Conservation (phyloP, 2,888 invertebrate genomes). For the Agrochola lota region DNA sequence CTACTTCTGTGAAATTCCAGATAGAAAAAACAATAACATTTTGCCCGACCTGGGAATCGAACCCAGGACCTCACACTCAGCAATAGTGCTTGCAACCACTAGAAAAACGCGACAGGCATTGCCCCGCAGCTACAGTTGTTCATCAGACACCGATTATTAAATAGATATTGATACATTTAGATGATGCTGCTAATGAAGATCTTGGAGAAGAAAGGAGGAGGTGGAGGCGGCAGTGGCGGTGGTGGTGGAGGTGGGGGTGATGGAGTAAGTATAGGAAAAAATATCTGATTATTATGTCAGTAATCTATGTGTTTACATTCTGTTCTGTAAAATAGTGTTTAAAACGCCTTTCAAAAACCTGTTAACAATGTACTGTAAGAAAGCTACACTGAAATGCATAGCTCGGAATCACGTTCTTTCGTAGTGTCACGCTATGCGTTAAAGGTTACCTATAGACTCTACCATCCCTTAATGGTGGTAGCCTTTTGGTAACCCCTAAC, state of each 20-base stretch:
- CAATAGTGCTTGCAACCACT: too few species aligned
- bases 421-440: too few species aligned
- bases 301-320: not conserved
- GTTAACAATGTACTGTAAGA: not conserved
- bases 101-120: too few species aligned
- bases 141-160: too few species aligned
- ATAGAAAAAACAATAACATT: too few species aligned
- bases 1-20: too few species aligned
- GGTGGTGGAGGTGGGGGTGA: slow-evolving; percentile 77
- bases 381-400: not conserved
- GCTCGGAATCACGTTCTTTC: not conserved
- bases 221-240: slow-evolving; percentile 74
- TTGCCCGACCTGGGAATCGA: too few species aligned
- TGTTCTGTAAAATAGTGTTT: not conserved
- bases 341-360: not conserved
- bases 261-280: slow-evolving; percentile 71
- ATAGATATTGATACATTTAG: slow-evolving; percentile 63
- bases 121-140: too few species aligned
- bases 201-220: slow-evolving; percentile 84
- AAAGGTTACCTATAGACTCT: too few species aligned
- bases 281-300: not conserved
- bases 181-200: slow-evolving; percentile 87
- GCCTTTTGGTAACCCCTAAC: not conserved
- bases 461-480: not conserved
- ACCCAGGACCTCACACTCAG: too few species aligned